These are phyloP conservation scores for Lampris megalopsis DNA, from an alignment of 2,113 vertebrate genomes.

Conservation along the genomic window DNA sequence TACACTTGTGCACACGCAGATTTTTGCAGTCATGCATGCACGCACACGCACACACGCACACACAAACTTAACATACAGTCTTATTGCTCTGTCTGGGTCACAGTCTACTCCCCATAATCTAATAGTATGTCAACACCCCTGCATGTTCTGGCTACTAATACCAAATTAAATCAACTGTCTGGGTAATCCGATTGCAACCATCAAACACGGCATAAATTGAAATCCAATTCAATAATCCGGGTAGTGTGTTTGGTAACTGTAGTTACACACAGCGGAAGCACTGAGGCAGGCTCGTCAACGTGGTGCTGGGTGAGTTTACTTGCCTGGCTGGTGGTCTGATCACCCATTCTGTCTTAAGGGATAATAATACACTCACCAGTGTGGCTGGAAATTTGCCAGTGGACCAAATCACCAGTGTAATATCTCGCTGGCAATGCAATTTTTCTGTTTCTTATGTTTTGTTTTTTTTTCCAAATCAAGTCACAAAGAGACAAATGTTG, in stretches of 20 bases:
- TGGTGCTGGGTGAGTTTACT: constrained; percentile 39
- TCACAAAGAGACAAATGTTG: too few relatives aligned
- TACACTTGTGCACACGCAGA: background rate
- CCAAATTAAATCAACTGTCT: constrained; percentile 68
- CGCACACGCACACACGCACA: constrained; percentile 13
- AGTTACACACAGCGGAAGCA: constrained; percentile 41
- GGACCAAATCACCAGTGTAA: background rate
- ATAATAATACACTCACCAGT: background rate
- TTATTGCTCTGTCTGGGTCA: background rate
- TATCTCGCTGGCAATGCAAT: background rate
- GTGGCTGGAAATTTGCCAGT: background rate
- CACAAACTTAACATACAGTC: background rate
- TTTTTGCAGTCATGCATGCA: background rate
- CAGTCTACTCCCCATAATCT: constrained; percentile 19
- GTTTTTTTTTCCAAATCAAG: too few relatives aligned
- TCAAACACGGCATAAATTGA: constrained; percentile 50
- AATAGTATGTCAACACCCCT: constrained; percentile 58
- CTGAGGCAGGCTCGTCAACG: constrained; percentile 29
- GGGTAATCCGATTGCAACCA: constrained; percentile 60
- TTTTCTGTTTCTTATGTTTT: background rate
- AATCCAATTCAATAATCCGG: constrained; percentile 58
- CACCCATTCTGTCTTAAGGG: background rate
- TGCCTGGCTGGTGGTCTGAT: constrained; percentile 33
- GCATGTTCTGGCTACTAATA: constrained; percentile 39
- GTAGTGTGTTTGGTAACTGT: constrained; percentile 20